Percentiles rank a stretch among this genome's conserved stretches.
These are phyloP conservation scores for Hololepta plana DNA, from an alignment of 2,888 invertebrate species.

Conservation along the genomic window DNA sequence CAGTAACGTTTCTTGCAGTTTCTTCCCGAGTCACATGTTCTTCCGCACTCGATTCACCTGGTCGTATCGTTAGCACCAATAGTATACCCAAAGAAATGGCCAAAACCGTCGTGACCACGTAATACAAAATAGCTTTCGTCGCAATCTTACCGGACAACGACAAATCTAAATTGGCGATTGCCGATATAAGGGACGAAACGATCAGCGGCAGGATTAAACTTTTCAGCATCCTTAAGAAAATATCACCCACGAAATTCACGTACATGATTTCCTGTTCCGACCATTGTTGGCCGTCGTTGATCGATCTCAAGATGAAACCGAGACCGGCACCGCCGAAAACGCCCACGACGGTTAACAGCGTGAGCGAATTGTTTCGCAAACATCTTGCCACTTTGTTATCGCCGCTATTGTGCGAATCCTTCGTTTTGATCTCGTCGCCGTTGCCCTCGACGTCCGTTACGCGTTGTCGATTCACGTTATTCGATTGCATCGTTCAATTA, in stretches of 20 bases:
- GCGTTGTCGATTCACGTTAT: too few relatives aligned
- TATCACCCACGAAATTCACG: conserved; percentile 47
- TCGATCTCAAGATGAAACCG: conserved; percentile 29
- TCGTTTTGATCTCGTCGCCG: too few relatives aligned
- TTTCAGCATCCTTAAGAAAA: conserved; percentile 57
- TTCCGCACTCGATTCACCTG: conserved; percentile 27
- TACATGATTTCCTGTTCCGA: conserved; percentile 45
- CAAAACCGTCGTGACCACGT: conserved; percentile 45
- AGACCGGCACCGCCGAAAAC: conserved; percentile 34
- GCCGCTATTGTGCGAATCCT: too few relatives aligned
- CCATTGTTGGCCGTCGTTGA: conserved; percentile 26
- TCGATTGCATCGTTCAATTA: too few relatives aligned
- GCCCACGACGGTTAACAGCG: conserved; percentile 37
- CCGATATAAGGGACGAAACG: conserved; percentile 45
- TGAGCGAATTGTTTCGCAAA: conserved; percentile 30
- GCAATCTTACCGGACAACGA: conserved; percentile 48
- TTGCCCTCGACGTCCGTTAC: too few relatives aligned
- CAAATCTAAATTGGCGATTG: conserved; percentile 50
- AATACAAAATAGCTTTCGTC: conserved; percentile 44
- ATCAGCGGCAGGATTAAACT: conserved; percentile 56
- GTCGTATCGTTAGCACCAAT: conserved; percentile 44
- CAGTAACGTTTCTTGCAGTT: conserved; percentile 31
- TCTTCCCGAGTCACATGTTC: too few relatives aligned
- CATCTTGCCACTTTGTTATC: conserved; percentile 17
- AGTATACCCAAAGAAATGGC: conserved; percentile 56